Base-by-base conservation (phyloP, 2,113 vertebrate genomes). In the Tamias sibiricus region DNA sequence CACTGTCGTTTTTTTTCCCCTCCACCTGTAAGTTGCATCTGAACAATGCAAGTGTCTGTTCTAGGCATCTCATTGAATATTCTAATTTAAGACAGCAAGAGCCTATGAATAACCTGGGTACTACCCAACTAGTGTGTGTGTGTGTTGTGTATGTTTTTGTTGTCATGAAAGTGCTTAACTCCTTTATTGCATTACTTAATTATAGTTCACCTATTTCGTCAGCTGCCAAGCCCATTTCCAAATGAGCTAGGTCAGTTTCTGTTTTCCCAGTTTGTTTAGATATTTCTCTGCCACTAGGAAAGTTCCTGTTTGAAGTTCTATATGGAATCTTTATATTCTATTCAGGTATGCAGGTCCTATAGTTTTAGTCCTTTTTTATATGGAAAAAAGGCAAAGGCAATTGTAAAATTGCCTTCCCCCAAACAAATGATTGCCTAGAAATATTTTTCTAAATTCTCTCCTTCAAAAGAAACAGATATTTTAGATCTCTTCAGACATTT, bases 261-360 rank as follows among this genome's bases (percentile, higher is more conserved):
- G 98, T 98, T 98, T 97, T 96, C 98, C 98, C 96, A 97, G 98
- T 96, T 85, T 87, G 94, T 96, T 98, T 86, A 94, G 96, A 95
- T 97, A 95, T 90, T 96, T 97, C 96, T 90, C 76, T 74, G 80
- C 90, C 93, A 96, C 93, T 59, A 93, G 83, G 54, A 96, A 93
- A 97, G 95, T 93, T 96, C 95, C 95, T 96, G 93, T 93, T 96
- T 90, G 69, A 93, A 94, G 94, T 86, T 91, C 59, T 90, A 0
- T 74, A 4, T 49, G 17, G 5, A 57, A 49, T 89, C 86, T 86
- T 11, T 86, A n/a, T 3, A 62, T n/a, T 92, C 44, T 44, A n/a
- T 62, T 40, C n/a, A 84, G 40, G 47, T 57, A 68, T 72, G 47
- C 47, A 81, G 30, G 47, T 59, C 20, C 20, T 19, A 2, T 47